These are phyloP conservation scores for Oncopeltus fasciatus DNA, from an alignment of 1,140 invertebrate genomes.

Conservation along the genomic window DNA sequence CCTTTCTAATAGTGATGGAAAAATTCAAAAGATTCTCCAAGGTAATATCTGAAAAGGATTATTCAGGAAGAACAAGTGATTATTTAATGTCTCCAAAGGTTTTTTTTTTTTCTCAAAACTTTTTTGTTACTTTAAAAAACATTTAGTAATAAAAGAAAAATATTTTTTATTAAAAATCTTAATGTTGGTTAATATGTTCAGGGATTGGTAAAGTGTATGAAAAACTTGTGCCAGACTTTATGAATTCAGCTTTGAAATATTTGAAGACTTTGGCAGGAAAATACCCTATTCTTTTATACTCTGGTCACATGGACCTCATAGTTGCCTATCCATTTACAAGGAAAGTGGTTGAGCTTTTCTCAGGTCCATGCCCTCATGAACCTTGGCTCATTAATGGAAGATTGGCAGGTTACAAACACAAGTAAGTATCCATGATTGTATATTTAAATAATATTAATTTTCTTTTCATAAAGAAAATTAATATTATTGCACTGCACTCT, in stretches of 20 bases:
- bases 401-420: background rate
- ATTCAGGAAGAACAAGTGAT: too few relatives aligned
- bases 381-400: background rate
- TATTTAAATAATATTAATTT: background rate
- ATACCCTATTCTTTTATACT: background rate
- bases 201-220: background rate
- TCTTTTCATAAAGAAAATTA: too few relatives aligned
- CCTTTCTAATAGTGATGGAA: too few relatives aligned
- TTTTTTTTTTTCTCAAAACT: too few relatives aligned
- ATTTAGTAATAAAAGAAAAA: too few relatives aligned
- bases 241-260: background rate
- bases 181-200: too few relatives aligned
- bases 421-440: background rate
- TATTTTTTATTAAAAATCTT: too few relatives aligned
- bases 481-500: too few relatives aligned
- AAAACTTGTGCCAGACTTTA: background rate
- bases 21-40: too few relatives aligned
- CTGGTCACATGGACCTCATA: background rate
- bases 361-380: background rate
- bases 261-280: background rate
- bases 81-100: too few relatives aligned
- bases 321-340: background rate
- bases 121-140: too few relatives aligned
- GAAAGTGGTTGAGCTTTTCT: background rate
- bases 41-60: too few relatives aligned